These are phyloP conservation scores for Notarius lentiginosus DNA, from an alignment of 2,113 vertebrate genomes.

Conservation along the genomic window DNA sequence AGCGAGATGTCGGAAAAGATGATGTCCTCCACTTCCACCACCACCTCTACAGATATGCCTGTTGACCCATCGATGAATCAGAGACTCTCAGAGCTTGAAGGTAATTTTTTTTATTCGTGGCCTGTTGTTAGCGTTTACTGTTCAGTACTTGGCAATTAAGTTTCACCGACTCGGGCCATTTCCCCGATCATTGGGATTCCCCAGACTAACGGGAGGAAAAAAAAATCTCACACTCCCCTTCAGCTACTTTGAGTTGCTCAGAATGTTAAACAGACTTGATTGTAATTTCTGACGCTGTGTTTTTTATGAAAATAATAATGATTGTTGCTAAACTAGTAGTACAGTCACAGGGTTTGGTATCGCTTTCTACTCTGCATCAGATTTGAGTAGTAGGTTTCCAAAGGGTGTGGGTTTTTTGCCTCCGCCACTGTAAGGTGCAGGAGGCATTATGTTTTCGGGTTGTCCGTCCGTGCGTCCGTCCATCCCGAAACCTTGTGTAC, in stretches of 20 bases:
- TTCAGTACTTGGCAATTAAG: neutral
- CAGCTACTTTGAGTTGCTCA: neutral
- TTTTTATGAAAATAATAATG: neutral
- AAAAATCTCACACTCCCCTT: neutral
- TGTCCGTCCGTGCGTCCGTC: no score
- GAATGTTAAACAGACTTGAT: neutral
- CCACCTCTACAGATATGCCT: constrained; percentile 31
- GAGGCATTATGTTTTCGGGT: no score
- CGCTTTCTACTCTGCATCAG: neutral
- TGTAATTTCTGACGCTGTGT: neutral
- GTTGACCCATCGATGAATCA: constrained; percentile 58
- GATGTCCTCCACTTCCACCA: constrained; percentile 2
- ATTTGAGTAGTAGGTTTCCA: neutral
- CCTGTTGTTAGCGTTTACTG: neutral
- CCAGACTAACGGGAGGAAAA: neutral
- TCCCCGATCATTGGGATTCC: neutral
- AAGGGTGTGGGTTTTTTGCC: no score
- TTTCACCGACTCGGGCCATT: neutral
- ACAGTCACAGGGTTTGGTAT: neutral
- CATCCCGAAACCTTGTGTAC: no score
- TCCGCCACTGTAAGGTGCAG: no score
- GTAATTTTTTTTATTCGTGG: constrained; percentile 58
- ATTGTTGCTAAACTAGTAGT: neutral
- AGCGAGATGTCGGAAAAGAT: constrained; percentile 73
- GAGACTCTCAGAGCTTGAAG: constrained; percentile 78